phyloP scores from a whole-genome alignment of 1,140 invertebrate genomes.

The Drosophila pseudoananassae region DNA sequence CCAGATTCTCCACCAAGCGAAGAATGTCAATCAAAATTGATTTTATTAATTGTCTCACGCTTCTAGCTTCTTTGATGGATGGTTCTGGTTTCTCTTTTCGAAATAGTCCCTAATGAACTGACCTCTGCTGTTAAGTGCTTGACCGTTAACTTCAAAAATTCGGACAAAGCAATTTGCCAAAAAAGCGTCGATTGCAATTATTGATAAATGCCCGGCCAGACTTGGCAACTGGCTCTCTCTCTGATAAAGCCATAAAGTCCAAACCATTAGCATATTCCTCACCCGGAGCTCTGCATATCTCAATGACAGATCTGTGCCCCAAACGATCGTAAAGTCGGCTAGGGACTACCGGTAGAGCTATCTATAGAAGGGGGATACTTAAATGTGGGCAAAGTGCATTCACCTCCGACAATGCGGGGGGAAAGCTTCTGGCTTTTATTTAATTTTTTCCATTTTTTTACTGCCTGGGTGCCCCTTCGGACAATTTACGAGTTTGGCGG shows the following conservation, averaged over 20 bases:
- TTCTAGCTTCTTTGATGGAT: constrained; percentile 33
- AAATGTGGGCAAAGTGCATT: constrained; percentile 42
- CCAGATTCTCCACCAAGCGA: constrained; percentile 29
- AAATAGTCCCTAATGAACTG: constrained; percentile 24
- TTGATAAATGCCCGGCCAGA: constrained; percentile 25
- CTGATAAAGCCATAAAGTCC: constrained; percentile 27
- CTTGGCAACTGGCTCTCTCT: constrained; percentile 2
- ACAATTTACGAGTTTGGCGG: constrained; percentile 26
- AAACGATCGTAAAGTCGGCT: constrained; percentile 16
- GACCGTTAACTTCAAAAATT: constrained; percentile 34
- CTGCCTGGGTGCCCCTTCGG: constrained; percentile 2
- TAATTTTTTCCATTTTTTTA: constrained; percentile 24
- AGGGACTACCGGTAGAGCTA: constrained; percentile 22
- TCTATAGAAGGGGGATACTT: neutral
- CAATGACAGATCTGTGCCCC: constrained; percentile 12
- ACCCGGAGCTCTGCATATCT: constrained; percentile 18
- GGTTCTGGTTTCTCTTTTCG: constrained; percentile 16
- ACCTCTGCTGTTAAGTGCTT: constrained; percentile 21
- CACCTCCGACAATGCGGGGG: constrained; percentile 35
- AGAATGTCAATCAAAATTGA: constrained; percentile 72
- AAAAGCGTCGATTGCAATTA: constrained; percentile 41
- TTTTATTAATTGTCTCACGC: constrained; percentile 67
- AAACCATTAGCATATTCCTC: constrained; percentile 31
- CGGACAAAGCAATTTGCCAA: constrained; percentile 41
- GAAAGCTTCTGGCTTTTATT: constrained; percentile 20